Base-by-base conservation (phyloP, 2,797 vertebrate genomes). In the Falco novaeseelandiae region DNA sequence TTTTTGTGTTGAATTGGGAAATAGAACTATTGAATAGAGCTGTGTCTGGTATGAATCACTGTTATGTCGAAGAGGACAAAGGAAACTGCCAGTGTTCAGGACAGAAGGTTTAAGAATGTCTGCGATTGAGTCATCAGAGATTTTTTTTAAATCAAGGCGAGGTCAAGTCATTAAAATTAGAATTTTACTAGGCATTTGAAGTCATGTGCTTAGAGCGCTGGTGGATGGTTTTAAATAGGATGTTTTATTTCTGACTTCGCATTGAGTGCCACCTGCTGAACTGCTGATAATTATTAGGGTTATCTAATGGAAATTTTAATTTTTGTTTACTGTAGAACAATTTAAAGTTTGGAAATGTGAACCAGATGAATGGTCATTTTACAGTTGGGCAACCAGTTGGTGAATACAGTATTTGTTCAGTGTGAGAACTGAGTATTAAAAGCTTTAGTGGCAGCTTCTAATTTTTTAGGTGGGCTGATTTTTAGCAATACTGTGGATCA, bases 211-310 rank as follows among this genome's bases (percentile, higher is more conserved):
- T 78, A 46, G 25, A 77, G 5, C 18, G 6, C 7, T 79, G 3
- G 14, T 70, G 29, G 25, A 18, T 5, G 4, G 16, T 79, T 84
- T 82, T 73, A 58, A 86, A 83, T 38, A 66, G 17, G 10, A 5
- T 55, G 14, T 40, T 90, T 51, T 65, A 36, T 27, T 76, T 82
- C 38, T 77, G 27, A 26, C 51, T 89, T 89, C 0, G 5, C 15
- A 5, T 21, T 36, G 71, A 92, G 93, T 32, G 52, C 90, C 94
- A 93, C 57, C 95, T 97, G 10, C 71, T 90, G 94, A 95, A 34
- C 23, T 73, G 6, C 30, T 63, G 38, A 7, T 59, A 54, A 55
- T 87, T 77, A 52, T 62, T 51, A 23, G 12, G 12, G 14, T 77
- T 72, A 23, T 25, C 22, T 70, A 59, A n/a, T 17, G 73, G 51